These are phyloP conservation scores for Exocentrus adspersus DNA, from an alignment of 2,888 invertebrate genomes.

Conservation along the genomic window DNA sequence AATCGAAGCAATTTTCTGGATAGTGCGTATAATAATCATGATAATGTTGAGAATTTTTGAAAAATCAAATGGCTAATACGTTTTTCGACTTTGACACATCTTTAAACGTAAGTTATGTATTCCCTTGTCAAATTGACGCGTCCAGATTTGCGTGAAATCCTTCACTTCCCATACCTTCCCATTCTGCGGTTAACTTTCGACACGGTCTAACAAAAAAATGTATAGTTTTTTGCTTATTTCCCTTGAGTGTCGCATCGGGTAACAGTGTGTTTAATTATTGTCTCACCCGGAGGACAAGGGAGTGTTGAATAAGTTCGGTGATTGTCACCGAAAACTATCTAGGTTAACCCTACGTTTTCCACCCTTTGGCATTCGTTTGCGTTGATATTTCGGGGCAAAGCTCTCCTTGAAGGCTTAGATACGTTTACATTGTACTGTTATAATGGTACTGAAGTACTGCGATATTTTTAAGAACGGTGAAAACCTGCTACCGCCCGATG, in stretches of 20 bases:
- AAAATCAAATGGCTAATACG: constrained; percentile 80
- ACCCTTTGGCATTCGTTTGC: neutral
- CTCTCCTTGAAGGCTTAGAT: too few relatives aligned
- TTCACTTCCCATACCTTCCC: constrained; percentile 11
- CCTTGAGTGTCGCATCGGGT: too few relatives aligned
- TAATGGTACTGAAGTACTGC: constrained; percentile 2
- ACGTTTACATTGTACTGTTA: too few relatives aligned
- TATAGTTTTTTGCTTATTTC: constrained; percentile 1
- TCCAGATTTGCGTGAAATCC: neutral
- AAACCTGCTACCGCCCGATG: constrained; percentile 66
- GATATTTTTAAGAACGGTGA: constrained; percentile 56
- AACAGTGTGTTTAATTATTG: neutral
- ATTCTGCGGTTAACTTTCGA: constrained; percentile 17
- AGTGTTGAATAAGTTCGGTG: constrained; percentile 3
- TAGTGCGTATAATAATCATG: constrained; percentile 30
- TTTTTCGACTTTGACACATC: constrained; percentile 87
- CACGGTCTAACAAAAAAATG: constrained; percentile 4
- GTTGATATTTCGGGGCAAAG: constrained; percentile 21
- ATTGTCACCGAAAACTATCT: constrained; percentile 15
- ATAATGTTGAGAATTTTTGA: constrained; percentile 27
- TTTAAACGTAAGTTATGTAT: constrained; percentile 74
- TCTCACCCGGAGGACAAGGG: neutral
- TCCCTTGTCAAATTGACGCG: neutral
- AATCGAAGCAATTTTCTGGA: constrained; percentile 7
- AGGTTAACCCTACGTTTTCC: constrained; percentile 22